Evolutionary conservation across 2,113 vertebrate genomes (phyloP).

Genomic region (Chionomys nivalis): DNA sequence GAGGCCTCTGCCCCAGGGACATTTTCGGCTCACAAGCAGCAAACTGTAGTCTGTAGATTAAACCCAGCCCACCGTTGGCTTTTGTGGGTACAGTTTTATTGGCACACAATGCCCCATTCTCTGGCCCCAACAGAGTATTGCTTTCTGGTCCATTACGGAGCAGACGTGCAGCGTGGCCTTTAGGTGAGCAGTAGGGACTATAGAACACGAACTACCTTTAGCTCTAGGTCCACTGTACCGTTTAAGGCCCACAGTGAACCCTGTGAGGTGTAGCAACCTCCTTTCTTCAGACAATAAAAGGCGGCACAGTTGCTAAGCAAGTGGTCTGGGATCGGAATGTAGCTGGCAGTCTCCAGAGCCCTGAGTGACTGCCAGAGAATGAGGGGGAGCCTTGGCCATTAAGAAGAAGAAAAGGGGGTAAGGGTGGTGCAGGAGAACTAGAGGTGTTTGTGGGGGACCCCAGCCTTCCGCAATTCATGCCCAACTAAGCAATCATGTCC

Average conservation of each 20-base stretch:
- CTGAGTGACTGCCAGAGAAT: not conserved
- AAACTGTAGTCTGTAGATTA: not conserved
- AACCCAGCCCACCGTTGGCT: accelerated
- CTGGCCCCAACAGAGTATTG: not conserved
- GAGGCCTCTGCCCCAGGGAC: not conserved
- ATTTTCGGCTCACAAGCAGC: not conserved
- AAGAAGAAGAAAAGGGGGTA: not conserved
- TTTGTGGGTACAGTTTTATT: not conserved
- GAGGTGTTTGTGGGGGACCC: accelerated
- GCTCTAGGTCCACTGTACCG: accelerated
- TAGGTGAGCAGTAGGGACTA: not conserved
- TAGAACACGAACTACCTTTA: not conserved
- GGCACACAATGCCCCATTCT: accelerated
- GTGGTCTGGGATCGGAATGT: not conserved
- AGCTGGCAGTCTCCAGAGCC: not conserved
- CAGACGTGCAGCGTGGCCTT: not conserved
- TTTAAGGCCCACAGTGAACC: not conserved
- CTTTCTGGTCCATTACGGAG: not conserved
- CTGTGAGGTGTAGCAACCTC: not conserved
- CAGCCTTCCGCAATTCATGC: accelerated
- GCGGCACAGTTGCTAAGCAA: not conserved
- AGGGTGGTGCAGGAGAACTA: not conserved
- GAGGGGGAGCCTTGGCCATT: not conserved
- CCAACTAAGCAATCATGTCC: accelerated
- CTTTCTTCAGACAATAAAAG: not conserved